Evolutionary conservation across 2,113 vertebrate species (phyloP), one percentile per base, ranked within the genome.

Genomic region (Microtus richardsoni): DNA sequence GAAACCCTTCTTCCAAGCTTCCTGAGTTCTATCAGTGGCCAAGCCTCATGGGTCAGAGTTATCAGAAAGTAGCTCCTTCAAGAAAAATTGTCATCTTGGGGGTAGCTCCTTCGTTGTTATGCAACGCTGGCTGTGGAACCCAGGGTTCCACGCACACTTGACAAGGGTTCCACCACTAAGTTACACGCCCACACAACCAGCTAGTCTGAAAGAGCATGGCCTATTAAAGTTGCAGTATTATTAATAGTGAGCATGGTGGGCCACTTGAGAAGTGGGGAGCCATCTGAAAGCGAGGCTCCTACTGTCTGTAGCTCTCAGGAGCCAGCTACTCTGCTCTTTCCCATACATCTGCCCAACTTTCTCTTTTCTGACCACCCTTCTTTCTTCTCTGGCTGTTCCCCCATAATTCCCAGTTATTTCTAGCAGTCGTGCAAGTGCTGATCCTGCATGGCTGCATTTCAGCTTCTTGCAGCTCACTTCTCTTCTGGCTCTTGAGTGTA

Each of bases 61-160:
- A 24, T 66, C 44, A 88, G 88, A 87, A 78, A 84, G 54, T 11
- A n/a, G 41, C 66, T 91, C 49, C 0, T 14, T 77, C 44, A 11
- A 75, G 82, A 41, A 60, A 47, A 64, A n/a, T 70, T 83, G 14
- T 91, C 89, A 58, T 64, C 28, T 74, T 26, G 54, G 82, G n/a
- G 73, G 33, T 21, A 83, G 83, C 62, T 66, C 66, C 54, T 83
- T 62, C 41, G 26, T 22, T 74, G 19, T 49, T 78, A n/a, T 64
- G 5, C 30, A n/a, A 0, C 5, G 0, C n/a, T 21, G 19, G 14
- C 3, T 36, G 44, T 26, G 58, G 17, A 78, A 14, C 12, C 58
- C 28, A 49, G 39, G 49, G 22, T 14, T 52, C 36, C 19, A 22
- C 0, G 0, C 22, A 41, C 16, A 4, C 36, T 30, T 21, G 13